Conservation (phyloP, 2,113 vertebrate species). For the Muscicapa adusta region DNA sequence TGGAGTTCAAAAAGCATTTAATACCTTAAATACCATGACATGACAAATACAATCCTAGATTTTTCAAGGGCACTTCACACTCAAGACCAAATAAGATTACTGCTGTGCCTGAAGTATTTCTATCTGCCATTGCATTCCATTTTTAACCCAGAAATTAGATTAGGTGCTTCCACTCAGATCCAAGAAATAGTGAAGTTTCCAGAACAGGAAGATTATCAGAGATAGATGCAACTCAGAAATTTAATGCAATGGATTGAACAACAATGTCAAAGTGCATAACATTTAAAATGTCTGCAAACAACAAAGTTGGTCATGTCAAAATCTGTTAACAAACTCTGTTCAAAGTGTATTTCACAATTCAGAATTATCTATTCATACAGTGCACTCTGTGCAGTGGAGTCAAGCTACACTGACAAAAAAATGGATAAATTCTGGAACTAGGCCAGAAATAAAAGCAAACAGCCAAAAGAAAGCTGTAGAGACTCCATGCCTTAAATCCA, state of each 20-base stretch:
- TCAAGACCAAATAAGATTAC: neutral
- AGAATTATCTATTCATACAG: neutral
- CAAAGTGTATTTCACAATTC: neutral
- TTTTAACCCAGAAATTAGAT: neutral
- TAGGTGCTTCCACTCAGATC: neutral
- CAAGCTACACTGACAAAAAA: neutral
- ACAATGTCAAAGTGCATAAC: rapidly evolving
- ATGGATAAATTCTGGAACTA: neutral
- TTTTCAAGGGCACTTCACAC: neutral
- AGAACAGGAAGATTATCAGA: neutral
- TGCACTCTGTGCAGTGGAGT: neutral
- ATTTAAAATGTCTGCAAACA: neutral
- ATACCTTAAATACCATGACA: neutral
- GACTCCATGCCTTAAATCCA: neutral
- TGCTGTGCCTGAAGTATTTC: neutral
- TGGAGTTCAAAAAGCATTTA: neutral
- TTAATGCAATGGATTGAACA: neutral
- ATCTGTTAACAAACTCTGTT: neutral
- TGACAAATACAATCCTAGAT: neutral
- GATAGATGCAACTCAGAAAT: neutral
- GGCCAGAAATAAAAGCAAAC: neutral
- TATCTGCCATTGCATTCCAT: neutral
- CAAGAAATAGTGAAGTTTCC: neutral
- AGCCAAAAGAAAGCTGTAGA: neutral
- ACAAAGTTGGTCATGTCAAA: neutral